These are phyloP conservation scores for Microtus richardsoni DNA, from an alignment of 2,113 vertebrate species.

Conservation along the genomic window DNA sequence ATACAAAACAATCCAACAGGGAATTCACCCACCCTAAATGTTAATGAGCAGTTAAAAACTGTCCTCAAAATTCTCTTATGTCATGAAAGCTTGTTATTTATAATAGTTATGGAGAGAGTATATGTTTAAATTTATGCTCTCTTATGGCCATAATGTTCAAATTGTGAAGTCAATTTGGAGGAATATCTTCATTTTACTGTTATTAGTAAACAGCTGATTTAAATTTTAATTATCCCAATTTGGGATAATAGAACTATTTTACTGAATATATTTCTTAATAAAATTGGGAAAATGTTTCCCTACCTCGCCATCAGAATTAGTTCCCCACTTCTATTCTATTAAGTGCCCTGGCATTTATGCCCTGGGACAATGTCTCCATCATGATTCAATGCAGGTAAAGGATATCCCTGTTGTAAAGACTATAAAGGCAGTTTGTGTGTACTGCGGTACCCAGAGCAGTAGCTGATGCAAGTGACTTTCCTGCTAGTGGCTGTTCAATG, in stretches of 20 bases:
- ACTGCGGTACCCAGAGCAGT: neutral
- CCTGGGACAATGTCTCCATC: neutral
- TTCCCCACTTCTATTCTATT: slow-evolving; percentile 7
- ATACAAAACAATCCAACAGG: neutral
- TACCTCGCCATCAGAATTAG: slow-evolving; percentile 9
- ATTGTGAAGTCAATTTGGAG: slow-evolving; percentile 26
- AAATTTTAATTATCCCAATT: slow-evolving; percentile 8
- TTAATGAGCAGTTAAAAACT: neutral
- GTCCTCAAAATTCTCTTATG: neutral
- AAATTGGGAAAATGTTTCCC: slow-evolving; percentile 4
- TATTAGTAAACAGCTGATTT: neutral
- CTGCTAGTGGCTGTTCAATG: neutral
- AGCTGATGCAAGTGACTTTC: neutral
- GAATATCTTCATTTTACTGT: neutral
- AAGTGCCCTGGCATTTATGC: neutral
- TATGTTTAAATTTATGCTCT: slow-evolving; percentile 29
- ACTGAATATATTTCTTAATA: slow-evolving; percentile 8
- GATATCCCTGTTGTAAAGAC: neutral
- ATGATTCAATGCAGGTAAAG: neutral
- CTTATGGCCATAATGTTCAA: neutral
- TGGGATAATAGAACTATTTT: slow-evolving; percentile 1
- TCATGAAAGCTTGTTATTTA: slow-evolving; percentile 8
- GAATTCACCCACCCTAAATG: neutral
- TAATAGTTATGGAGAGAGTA: neutral
- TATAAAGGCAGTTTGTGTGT: neutral